Base-by-base conservation (phyloP, 2,113 vertebrate genomes). In the Ardeotis arabs region DNA sequence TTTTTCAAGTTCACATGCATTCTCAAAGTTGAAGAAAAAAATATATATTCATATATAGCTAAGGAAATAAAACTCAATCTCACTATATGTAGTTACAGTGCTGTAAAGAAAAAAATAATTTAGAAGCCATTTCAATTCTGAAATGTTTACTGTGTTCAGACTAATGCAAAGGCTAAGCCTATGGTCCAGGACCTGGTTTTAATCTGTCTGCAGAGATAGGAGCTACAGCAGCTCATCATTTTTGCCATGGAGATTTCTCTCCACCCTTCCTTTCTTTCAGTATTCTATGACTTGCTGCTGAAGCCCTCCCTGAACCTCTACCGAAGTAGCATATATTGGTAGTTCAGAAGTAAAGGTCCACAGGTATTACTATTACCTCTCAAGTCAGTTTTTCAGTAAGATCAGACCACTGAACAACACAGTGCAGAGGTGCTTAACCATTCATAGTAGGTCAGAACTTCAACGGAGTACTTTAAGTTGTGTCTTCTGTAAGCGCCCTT, bases 401-500 rank as follows among this genome's bases (percentile, higher is more conserved):
- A 55, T 88, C 79, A 76, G 95, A 88, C 52, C 77, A 83, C 69
- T 62, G 90, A 78, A 82, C 18, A 8, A 47, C 83, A 83, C 78
- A 94, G 95, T 80, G 78, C 83, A 90, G 77, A 96, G 82, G 58
- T 59, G 90, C 55, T 37, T 39, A 84, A 80, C 31, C 69, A 72
- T 50, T 84, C 53, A 16, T 14, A 68, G 35, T 68, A 14, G 66
- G 35, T 66, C 56, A 35, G n/a, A 52, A 85, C 77, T 69, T 44
- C 66, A 35, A 1, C 0, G 12, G n/a, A 58, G 39, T 1, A 20
- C 17, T 90, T 96, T 98, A 98, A 25, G 96, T 98, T 13, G 98
- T 73, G 93, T 97, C 98, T 64, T 99, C 99, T 4, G 97, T 68
- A 25, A 97, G 96, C 17, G 95, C 89, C 39, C 98, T 97, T 95